phyloP scores from a whole-genome alignment of 2,797 vertebrate species.

The Tympanoctomys barrerae region DNA sequence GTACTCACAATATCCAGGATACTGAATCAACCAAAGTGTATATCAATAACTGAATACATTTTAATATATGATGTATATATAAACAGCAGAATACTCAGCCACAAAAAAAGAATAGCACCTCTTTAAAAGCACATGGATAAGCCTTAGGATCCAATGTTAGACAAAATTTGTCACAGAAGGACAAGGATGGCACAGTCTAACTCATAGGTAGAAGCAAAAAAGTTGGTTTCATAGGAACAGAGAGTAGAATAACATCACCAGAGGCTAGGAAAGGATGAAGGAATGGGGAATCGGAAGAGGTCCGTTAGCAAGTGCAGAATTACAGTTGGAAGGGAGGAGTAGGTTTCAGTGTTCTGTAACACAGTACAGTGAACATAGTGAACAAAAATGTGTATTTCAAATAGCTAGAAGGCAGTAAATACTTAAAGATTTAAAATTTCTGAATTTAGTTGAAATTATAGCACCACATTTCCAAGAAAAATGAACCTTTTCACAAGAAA shows the following conservation, averaged over 20 bases:
- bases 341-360: neutral
- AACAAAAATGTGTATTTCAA: neutral
- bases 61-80: neutral
- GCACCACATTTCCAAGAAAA: no score
- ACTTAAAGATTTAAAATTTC: no score
- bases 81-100: neutral
- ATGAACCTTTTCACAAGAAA: no score
- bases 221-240: neutral
- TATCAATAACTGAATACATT: neutral
- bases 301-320: neutral
- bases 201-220: neutral
- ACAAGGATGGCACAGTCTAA: neutral
- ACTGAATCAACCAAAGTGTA: neutral
- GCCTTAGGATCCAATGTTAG: neutral
- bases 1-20: neutral
- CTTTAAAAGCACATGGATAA: neutral
- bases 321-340: neutral
- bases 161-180: neutral
- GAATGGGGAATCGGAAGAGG: neutral
- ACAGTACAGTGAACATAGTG: neutral
- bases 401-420: neutral
- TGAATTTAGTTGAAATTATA: no score
- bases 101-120: neutral
- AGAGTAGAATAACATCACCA: neutral
- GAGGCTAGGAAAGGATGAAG: neutral